A percentile compares a stretch with the other conserved stretches of the same genome.
Evolutionary conservation across 1,140 invertebrate genomes (phyloP).

Genomic region (Drosophila kepulauana): DNA sequence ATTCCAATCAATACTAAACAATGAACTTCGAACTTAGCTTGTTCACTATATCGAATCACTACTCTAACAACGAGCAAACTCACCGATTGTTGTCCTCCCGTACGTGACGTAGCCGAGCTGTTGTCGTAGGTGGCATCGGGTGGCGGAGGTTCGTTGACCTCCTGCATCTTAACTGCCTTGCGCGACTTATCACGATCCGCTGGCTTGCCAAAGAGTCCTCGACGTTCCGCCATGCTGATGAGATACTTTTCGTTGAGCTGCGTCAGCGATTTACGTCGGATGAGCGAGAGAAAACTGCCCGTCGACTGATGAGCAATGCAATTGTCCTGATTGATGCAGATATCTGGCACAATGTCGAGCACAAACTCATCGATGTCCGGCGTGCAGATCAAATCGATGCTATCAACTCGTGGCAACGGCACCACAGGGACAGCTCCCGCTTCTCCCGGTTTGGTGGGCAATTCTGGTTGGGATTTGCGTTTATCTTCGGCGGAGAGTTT

Average conservation of each 20-base stretch:
- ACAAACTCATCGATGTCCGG: slow-evolving; percentile 91
- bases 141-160: slow-evolving; percentile 50
- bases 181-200: slow-evolving; percentile 50
- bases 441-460: slow-evolving; percentile 21
- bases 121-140: slow-evolving; percentile 58
- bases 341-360: slow-evolving; percentile 86
- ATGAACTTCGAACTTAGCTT: neutral
- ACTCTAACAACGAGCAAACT: slow-evolving; percentile 30
- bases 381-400: slow-evolving; percentile 81
- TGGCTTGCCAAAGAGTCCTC: slow-evolving; percentile 89
- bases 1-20: neutral
- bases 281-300: slow-evolving; percentile 89
- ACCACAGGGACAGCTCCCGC: neutral
- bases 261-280: slow-evolving; percentile 90
- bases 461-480: slow-evolving; percentile 52
- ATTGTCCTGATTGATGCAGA: slow-evolving; percentile 86
- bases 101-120: slow-evolving; percentile 38
- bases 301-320: slow-evolving; percentile 86
- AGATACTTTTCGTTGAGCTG: slow-evolving; percentile 92
- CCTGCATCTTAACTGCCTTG: slow-evolving; percentile 61
- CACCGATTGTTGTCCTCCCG: slow-evolving; percentile 57
- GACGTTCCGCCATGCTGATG: slow-evolving; percentile 91
- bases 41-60: neutral
- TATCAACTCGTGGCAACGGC: slow-evolving; percentile 55
- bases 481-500: slow-evolving; percentile 56